phyloP scores from a whole-genome alignment of 2,113 vertebrate species.

The Cebus imitator region DNA sequence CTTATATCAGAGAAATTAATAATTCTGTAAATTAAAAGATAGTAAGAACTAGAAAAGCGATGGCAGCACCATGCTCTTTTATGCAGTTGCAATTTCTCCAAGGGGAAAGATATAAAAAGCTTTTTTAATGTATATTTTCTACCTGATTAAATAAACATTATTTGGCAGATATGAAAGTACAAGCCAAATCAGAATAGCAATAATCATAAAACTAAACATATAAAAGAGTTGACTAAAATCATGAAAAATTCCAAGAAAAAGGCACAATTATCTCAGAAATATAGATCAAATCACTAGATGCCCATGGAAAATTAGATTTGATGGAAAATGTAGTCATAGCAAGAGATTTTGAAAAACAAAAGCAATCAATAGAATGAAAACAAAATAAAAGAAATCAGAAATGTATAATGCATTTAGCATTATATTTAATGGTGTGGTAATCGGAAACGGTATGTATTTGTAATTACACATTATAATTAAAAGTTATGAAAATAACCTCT shows the following conservation, averaged over 20 bases:
- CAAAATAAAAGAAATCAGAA: background rate
- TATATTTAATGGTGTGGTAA: background rate
- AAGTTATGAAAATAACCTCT: conserved; percentile 35
- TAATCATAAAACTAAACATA: background rate
- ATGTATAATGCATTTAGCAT: background rate
- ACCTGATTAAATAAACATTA: background rate
- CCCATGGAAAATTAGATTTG: background rate
- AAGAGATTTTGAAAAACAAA: background rate
- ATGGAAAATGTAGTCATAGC: background rate
- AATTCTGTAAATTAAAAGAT: background rate
- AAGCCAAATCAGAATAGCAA: background rate
- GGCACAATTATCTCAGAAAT: background rate
- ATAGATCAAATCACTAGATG: background rate
- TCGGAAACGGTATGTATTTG: conserved; percentile 26
- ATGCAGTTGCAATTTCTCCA: background rate
- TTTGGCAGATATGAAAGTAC: background rate
- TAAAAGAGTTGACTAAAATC: background rate
- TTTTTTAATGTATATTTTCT: background rate
- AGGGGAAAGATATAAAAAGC: background rate
- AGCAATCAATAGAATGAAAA: background rate
- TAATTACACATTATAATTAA: conserved; percentile 6
- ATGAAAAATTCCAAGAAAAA: background rate
- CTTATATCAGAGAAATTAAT: background rate
- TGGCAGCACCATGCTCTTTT: background rate
- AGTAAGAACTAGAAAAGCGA: background rate